A percentile compares a stretch with the other conserved stretches of the same genome.
Conservation (phyloP, 2,888 invertebrate genomes). For the Xylocampa areola region DNA sequence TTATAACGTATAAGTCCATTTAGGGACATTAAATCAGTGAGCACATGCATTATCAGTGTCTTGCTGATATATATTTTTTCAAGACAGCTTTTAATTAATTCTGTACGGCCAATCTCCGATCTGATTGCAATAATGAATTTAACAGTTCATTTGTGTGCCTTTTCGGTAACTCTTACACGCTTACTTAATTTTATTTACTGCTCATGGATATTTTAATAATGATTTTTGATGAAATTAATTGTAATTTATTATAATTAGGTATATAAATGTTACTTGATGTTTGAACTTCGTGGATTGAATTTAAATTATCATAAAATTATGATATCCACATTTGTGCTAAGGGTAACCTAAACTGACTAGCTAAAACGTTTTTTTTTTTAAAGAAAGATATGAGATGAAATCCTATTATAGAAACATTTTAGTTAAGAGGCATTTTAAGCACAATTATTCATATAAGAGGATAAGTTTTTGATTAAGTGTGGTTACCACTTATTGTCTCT, state of each 20-base stretch:
- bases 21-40: slow-evolving; percentile 14
- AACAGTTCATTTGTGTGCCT: slow-evolving; percentile 60
- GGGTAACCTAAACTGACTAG: too few species aligned
- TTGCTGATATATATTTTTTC: slow-evolving; percentile 31
- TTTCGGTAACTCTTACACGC: slow-evolving; percentile 9
- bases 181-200: slow-evolving; percentile 56
- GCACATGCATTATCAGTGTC: slow-evolving; percentile 9
- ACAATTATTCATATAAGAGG: too few species aligned
- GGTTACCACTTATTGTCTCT: too few species aligned
- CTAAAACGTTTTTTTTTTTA: too few species aligned
- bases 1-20: not conserved
- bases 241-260: slow-evolving; percentile 39
- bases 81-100: slow-evolving; percentile 45
- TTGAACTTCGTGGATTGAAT: slow-evolving; percentile 22
- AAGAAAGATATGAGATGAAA: too few species aligned
- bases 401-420: too few species aligned
- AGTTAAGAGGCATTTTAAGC: too few species aligned
- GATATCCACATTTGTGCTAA: too few species aligned
- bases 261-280: slow-evolving; percentile 16
- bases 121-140: slow-evolving; percentile 48
- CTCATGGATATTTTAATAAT: slow-evolving; percentile 27
- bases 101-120: slow-evolving; percentile 17
- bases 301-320: slow-evolving; percentile 9
- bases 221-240: slow-evolving; percentile 29
- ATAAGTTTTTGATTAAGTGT: too few species aligned